Conservation (phyloP, 2,888 invertebrate species). For the Nomada ruficornis region DNA sequence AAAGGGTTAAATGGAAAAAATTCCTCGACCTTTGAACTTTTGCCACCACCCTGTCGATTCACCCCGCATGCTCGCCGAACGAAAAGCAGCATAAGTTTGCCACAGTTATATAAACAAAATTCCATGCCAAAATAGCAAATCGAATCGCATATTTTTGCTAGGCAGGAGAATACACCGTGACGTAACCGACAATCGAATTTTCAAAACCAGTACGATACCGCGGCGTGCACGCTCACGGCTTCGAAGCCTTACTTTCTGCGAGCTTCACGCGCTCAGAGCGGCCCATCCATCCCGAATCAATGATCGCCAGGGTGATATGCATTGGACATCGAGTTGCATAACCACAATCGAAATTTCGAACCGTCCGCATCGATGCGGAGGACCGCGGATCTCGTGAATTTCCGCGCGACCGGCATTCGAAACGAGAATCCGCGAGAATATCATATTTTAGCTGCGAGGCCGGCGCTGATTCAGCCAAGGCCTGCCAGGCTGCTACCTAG, state of each 20-base stretch:
- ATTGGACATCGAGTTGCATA: conserved; percentile 65
- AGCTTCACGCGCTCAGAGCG: conserved; percentile 33
- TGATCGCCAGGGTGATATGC: conserved; percentile 61
- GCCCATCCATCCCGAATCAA: conserved; percentile 54
- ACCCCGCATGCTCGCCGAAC: background rate
- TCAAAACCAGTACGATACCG: conserved; percentile 24
- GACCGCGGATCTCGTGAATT: conserved; percentile 69
- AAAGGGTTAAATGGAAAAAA: too few species aligned
- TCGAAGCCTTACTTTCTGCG: conserved; percentile 12
- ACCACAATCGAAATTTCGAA: conserved; percentile 71
- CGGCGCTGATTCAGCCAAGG: conserved; percentile 45
- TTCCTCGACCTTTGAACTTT: too few species aligned
- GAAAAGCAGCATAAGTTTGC: background rate
- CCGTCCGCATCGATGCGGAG: conserved; percentile 68
- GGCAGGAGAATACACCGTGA: background rate
- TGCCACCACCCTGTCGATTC: too few species aligned
- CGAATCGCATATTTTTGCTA: background rate
- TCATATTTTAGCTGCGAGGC: conserved; percentile 46
- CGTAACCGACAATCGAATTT: conserved; percentile 10
- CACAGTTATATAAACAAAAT: background rate
- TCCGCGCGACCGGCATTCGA: conserved; percentile 64
- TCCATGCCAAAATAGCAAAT: background rate
- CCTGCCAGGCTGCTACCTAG: background rate
- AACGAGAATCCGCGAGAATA: conserved; percentile 63
- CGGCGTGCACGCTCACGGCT: background rate